Evolutionary conservation across 2,113 vertebrate genomes (phyloP).

Genomic region (Amblyornis subalaris): DNA sequence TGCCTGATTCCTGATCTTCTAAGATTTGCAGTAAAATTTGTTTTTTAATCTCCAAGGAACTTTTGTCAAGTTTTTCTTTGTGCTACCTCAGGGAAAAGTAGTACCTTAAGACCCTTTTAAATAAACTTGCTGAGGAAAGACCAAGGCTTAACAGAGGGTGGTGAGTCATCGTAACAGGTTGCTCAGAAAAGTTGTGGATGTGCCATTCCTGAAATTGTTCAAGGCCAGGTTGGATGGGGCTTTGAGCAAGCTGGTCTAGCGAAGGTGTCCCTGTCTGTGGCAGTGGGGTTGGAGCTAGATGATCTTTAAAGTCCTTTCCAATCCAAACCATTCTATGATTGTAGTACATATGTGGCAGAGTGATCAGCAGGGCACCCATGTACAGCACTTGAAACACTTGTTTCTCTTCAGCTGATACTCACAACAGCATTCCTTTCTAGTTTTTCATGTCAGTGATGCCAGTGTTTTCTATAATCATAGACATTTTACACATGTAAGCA

Average conservation of each 20-base stretch:
- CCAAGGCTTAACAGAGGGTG: not conserved
- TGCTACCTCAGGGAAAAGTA: not conserved
- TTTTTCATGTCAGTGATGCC: not conserved
- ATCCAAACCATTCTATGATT: not conserved
- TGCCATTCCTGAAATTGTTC: not conserved
- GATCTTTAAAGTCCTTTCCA: not conserved
- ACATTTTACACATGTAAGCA: not conserved
- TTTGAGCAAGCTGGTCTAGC: not conserved
- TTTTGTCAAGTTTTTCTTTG: not conserved
- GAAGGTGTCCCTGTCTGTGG: not conserved
- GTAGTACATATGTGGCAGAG: not conserved
- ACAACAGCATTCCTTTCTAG: not conserved
- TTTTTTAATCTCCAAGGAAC: not conserved
- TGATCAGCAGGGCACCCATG: not conserved
- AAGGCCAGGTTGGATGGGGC: not conserved
- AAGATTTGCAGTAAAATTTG: not conserved
- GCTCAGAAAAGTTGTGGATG: not conserved
- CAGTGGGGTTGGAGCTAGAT: not conserved
- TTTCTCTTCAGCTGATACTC: not conserved
- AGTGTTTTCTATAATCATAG: not conserved
- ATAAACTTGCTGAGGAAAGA: not conserved
- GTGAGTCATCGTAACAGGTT: rapidly evolving
- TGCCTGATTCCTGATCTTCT: not conserved
- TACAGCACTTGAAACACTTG: not conserved
- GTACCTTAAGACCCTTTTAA: not conserved